Evolutionary conservation across 1,140 invertebrate species (phyloP).

Genomic region (Drosophila subobscura): DNA sequence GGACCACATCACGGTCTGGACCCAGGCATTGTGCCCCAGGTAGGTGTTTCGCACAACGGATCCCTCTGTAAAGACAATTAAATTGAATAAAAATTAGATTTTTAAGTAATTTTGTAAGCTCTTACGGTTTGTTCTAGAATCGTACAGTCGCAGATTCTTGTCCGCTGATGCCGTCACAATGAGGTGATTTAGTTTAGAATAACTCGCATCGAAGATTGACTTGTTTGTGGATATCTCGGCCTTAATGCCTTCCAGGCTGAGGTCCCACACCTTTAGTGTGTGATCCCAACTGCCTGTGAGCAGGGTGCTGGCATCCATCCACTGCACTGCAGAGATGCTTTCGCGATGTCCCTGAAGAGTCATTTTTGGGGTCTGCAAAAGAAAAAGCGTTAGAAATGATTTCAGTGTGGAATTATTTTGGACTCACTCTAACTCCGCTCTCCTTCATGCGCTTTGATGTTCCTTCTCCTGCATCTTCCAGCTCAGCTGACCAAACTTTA

Average conservation of each 20-base stretch:
- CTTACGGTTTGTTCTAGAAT: slow-evolving; percentile 93
- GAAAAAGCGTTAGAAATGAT: neutral
- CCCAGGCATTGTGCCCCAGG: slow-evolving; percentile 96
- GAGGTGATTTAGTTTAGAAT: slow-evolving; percentile 89
- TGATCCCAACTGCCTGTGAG: slow-evolving; percentile 97
- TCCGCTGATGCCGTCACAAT: slow-evolving; percentile 95
- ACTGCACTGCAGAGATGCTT: slow-evolving; percentile 92
- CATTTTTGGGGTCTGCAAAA: slow-evolving; percentile 89
- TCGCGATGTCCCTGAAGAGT: slow-evolving; percentile 97
- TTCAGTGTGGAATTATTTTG: neutral
- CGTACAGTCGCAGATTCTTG: slow-evolving; percentile 94
- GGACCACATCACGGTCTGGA: slow-evolving; percentile 95
- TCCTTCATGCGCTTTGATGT: slow-evolving; percentile 78
- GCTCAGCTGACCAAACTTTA: slow-evolving; percentile 89
- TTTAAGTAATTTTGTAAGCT: slow-evolving; percentile 2
- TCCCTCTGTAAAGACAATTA: slow-evolving; percentile 87
- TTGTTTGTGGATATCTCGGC: slow-evolving; percentile 94
- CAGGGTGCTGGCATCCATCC: slow-evolving; percentile 90
- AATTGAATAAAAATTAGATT: neutral
- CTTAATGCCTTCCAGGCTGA: slow-evolving; percentile 92
- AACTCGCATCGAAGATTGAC: slow-evolving; percentile 93
- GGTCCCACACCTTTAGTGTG: slow-evolving; percentile 97
- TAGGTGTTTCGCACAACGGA: slow-evolving; percentile 94
- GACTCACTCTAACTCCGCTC: slow-evolving; percentile 85
- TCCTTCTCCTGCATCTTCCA: slow-evolving; percentile 83